Conservation (phyloP, 1,140 invertebrate genomes). For the Hypsibius dujardini region DNA sequence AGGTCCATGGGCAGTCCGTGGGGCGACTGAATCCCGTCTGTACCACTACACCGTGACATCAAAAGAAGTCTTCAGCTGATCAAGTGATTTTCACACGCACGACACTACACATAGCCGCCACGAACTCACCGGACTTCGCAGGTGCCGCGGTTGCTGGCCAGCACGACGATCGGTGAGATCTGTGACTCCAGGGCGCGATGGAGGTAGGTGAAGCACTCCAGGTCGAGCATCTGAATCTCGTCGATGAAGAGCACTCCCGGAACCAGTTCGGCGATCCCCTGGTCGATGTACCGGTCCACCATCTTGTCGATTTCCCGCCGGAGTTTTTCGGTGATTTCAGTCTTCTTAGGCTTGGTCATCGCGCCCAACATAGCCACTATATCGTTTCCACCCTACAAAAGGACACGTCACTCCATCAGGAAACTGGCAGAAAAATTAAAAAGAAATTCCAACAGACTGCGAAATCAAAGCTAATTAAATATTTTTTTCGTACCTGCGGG, state of each 20-base stretch:
- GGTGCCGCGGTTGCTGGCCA: constrained; percentile 93
- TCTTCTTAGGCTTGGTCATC: constrained; percentile 96
- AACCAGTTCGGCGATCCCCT: constrained; percentile 93
- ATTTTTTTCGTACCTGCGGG: constrained; percentile 60
- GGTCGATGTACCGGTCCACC: constrained; percentile 97
- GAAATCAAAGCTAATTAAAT: too few species aligned
- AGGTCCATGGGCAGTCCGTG: constrained; percentile 90
- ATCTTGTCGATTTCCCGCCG: constrained; percentile 97
- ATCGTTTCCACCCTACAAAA: constrained; percentile 65
- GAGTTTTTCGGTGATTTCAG: constrained; percentile 98
- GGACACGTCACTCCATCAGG: constrained; percentile 12
- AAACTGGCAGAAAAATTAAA: background rate
- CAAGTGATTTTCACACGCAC: too few species aligned
- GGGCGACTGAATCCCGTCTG: constrained; percentile 74
- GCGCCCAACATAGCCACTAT: constrained; percentile 98
- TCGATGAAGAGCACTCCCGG: constrained; percentile 99
- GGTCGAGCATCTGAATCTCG: constrained; percentile 97
- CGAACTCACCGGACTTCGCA: constrained; percentile 65
- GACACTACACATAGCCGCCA: too few species aligned
- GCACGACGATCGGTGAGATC: constrained; percentile 95
- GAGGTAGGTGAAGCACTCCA: constrained; percentile 97
- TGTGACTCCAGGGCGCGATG: constrained; percentile 89
- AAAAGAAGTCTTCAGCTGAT: too few species aligned
- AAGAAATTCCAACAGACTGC: too few species aligned
- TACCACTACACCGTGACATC: constrained; percentile 62